Evolutionary conservation across 2,888 invertebrate species (phyloP), one percentile per base, ranked within the genome.

Genomic region (Pachliopta kotzebuea): DNA sequence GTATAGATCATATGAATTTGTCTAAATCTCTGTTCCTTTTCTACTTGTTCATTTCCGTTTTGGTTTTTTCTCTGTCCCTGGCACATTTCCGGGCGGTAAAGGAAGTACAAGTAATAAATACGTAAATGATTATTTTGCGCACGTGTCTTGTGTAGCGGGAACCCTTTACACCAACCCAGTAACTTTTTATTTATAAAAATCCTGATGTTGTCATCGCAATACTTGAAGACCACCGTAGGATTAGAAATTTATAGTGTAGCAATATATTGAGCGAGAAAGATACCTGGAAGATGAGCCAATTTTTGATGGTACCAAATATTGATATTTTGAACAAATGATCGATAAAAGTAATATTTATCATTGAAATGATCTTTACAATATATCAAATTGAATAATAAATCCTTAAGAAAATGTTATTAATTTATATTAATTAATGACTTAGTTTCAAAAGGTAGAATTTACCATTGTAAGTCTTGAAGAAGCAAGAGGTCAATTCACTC

Each of bases 71-170:
- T 81, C 80, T 85, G 78, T 82, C 84, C 86, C 85, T 86, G 81
- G 87, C 88, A 87, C 86, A 76, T 75, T 75, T 75, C 81, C 70
- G 87, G 85, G 84, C 77, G 81, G 77, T 79, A 80, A 86, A 88
- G 88, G 88, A 88, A 88, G 88, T 88, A 88, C 88, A 88, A 88
- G 88, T 88, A 88, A 87, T 86, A 79, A 86, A 84, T 87, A 84
- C 76, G 86, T 75, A 85, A 81, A 84, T 86, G 84, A 81, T 86
- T 81, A 81, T 78, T 79, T 74, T 81, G 80, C 80, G 87, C 88
- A 87, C 88, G 86, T 85, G 86, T 85, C 85, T 85, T 86, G 85
- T 84, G 80, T 87, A 87, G 86, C 80, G 76, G 83, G 85, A 85
- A 78, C 84, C 81, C 77, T 76, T 50, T 54, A 80, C 83, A 83